These are phyloP conservation scores for Drosophila punjabiensis DNA, from an alignment of 1,140 invertebrate species.

Conservation along the genomic window DNA sequence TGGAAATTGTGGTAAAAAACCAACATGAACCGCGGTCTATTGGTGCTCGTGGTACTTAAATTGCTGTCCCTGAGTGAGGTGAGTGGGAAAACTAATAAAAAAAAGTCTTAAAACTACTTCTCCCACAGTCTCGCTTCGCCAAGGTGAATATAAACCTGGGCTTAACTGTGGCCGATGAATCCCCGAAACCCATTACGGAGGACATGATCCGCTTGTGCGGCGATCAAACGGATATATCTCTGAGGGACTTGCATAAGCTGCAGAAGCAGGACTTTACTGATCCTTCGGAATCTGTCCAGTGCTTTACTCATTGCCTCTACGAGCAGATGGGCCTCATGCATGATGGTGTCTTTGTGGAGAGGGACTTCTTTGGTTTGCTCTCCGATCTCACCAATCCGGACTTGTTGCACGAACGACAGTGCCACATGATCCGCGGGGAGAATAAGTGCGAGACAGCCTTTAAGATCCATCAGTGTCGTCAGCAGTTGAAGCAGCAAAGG, in stretches of 20 bases:
- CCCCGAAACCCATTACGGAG: conserved; percentile 41
- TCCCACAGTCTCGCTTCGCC: conserved; percentile 42
- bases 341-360: conserved; percentile 56
- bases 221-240: conserved; percentile 51
- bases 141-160: conserved; percentile 58
- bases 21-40: conserved; percentile 34
- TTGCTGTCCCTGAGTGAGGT: conserved; percentile 17
- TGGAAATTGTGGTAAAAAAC: neutral
- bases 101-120: rapidly evolving
- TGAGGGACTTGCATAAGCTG: conserved; percentile 49
- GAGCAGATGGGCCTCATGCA: conserved; percentile 65
- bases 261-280: conserved; percentile 38
- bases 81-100: neutral
- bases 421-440: conserved; percentile 33
- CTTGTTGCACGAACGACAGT: conserved; percentile 29
- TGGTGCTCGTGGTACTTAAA: conserved; percentile 10
- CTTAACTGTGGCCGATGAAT: conserved; percentile 48
- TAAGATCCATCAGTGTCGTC: conserved; percentile 53
- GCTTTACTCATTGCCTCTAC: conserved; percentile 61
- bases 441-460: conserved; percentile 63
- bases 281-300: conserved; percentile 44
- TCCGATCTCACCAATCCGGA: conserved; percentile 41
- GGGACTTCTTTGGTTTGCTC: conserved; percentile 36
- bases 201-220: conserved; percentile 57
- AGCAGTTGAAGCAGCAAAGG: conserved; percentile 34